Evolutionary conservation across 30 jellyfish, hydroid and myxozoan species (phyloP), one percentile per base, ranked within the genome.

Genomic region (Calvadosia cruxmelitensis): DNA sequence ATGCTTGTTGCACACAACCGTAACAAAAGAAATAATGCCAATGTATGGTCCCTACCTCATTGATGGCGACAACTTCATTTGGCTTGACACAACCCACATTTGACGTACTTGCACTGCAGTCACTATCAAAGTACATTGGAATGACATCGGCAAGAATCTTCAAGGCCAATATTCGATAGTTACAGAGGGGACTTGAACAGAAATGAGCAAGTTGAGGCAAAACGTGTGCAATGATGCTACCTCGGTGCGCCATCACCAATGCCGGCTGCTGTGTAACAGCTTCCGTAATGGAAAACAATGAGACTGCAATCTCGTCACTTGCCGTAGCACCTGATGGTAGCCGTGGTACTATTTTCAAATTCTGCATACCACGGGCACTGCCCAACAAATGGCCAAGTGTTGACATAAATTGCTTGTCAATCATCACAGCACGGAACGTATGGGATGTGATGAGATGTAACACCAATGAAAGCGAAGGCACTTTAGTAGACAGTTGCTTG

Each of bases 241-340:
- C 75, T 1, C 79, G 81, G 72, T 75, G 35, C n/a, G 65, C 76
- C 5, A 86, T 82, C 70, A 86, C 61, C 33, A 86, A 34, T 30
- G 64, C 76, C 25, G 94, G 96, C 35, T 86, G 96, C 68, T 86
- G 96, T 1, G 92, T 78, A 24, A 86, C 75, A 2, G 96, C 94
- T 67, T 86, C 96, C n/a, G 80, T 76, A 24, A 86, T 73, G 1
- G 96, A 86, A 50, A 86, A 86, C 29, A 80, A 64, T 1, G 82
- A 73, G 20, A 71, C 27, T 3, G 89, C 66, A 33, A 80, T 53
- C 13, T 79, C 85, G 13, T 86, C 96, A 53, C 57, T 42, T 42
- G 57, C 57, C 20, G 7, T 42, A 20, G 57, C 7, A 5, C 57
- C 57, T 42, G 57, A 42, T 42, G 57, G 7, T 5, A 42, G 15